Evolutionary conservation across 2,888 invertebrate species (phyloP), one percentile per base, ranked within the genome.

Genomic region (Chrysomela aeneicollis): DNA sequence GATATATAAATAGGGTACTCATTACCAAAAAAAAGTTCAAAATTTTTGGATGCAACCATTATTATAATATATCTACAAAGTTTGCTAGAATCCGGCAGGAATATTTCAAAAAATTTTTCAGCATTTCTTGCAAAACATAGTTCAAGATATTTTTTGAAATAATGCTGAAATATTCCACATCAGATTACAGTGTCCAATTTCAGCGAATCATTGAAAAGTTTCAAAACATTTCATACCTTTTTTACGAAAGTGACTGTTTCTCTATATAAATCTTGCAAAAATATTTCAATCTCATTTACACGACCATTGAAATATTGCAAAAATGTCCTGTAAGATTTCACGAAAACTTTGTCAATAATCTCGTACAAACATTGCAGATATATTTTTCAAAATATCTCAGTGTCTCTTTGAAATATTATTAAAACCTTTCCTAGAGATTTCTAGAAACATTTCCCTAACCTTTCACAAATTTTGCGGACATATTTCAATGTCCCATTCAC

Each of bases 61-160:
- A 46, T n/a, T 46, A 46, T 46, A 46, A 46, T 46, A 46, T 46
- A 8, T 46, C 46, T 46, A 46, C 46, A 46, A 12, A 12, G 46
- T 8, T 46, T 46, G 46, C 46, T 46, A 46, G 17, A 46, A 46
- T 46, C 46, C n/a, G 12, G 12, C 12, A 12, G 12, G 46, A 46
- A 46, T 46, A 46, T 46, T 46, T 46, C 17, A 8, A 15, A 8
- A 46, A 46, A 46, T 46, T 46, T 15, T 46, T 46, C 46, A 46
- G 46, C 12, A 12, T 46, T 17, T 17, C 46, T 46, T 46, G 46
- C 46, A 46, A 8, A 12, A 46, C 46, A 46, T 8, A 15, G 46
- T 46, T 46, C 46, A 46, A 46, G 46, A 46, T 46, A 46, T 46
- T 46, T 46, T 46, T 46, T 46, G 46, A 46, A 46, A 46, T 46